Evolutionary conservation across 2,888 invertebrate genomes (phyloP), one percentile per base, ranked within the genome.

Genomic region (Miltochrista miniata): DNA sequence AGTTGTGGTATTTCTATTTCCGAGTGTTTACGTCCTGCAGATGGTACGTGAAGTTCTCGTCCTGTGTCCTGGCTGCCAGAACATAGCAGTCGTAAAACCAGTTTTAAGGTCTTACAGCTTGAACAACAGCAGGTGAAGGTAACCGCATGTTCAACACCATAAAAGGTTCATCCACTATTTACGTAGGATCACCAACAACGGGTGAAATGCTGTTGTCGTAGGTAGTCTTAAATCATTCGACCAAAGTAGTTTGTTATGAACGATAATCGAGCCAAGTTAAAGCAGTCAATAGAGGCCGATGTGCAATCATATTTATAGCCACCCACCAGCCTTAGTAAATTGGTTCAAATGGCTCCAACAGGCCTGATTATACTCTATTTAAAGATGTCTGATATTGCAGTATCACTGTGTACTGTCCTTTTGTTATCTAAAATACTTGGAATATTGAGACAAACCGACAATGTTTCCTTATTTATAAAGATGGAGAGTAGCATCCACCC

Each of bases 321-420:
- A 72, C 75, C 76, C 76, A 79, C 79, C 68, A 77, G 71, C 71
- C 68, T 71, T 69, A 67, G 68, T 76, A 79, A 87, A 85, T 87
- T 87, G 84, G 74, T 71, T 81, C 73, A 83, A 85, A 80, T 85
- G 78, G 80, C 71, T 64, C 72, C 80, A 83, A 85, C 79, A 71
- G 79, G 78, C 81, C 84, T 81, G 74, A 85, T 85, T 85, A 78
- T 72, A 72, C 68, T 74, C 75, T 81, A 82, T 84, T 84, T 75
- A 64, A 67, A 72, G 65, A 70, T 66, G 56, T 45, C 56, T 64
- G 53, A 68, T 64, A 66, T 61, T 64, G 59, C 61, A 61, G 63
- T 29, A 54, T 11, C 14, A 24, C n/a, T 14, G 3, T 29, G 45
- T 49, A 48, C 48, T 59, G 54, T 68, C 41, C 45, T 33, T 52